Conservation (phyloP, 2,797 vertebrate genomes). For the Pitangus sulphuratus region DNA sequence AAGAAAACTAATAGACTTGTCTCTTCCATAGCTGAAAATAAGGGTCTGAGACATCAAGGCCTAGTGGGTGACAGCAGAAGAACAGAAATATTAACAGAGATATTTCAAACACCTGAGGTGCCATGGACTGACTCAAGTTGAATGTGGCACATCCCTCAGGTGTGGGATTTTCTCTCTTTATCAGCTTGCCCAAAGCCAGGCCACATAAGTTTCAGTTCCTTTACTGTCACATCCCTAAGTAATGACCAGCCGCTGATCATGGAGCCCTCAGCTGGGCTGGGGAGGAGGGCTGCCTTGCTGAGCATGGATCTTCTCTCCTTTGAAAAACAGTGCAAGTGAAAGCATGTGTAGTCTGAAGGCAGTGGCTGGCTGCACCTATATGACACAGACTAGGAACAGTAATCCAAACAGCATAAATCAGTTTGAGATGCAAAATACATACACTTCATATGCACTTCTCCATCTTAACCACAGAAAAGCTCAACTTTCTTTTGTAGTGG, state of each 20-base stretch:
- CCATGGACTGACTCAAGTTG: background rate
- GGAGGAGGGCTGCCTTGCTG: background rate
- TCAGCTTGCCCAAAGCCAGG: background rate
- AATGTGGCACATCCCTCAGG: background rate
- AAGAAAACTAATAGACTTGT: background rate
- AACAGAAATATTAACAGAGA: background rate
- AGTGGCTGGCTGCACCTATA: background rate
- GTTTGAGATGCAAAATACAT: background rate
- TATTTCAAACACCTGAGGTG: background rate
- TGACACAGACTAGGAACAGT: background rate
- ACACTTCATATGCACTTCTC: background rate
- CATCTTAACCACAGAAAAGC: background rate
- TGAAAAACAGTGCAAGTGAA: background rate
- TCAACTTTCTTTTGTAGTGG: background rate
- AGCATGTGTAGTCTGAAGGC: background rate
- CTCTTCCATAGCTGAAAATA: background rate
- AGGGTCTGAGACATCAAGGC: background rate
- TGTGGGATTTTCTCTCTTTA: background rate
- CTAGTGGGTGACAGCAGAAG: background rate
- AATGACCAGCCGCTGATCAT: background rate
- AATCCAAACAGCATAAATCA: background rate
- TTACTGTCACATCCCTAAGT: background rate
- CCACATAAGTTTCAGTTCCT: background rate
- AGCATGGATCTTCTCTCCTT: background rate
- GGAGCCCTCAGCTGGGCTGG: background rate